Evolutionary conservation across 1,140 invertebrate species (phyloP), one percentile per base, ranked within the genome.

Genomic region (Pseudomyrmex flavicornis): DNA sequence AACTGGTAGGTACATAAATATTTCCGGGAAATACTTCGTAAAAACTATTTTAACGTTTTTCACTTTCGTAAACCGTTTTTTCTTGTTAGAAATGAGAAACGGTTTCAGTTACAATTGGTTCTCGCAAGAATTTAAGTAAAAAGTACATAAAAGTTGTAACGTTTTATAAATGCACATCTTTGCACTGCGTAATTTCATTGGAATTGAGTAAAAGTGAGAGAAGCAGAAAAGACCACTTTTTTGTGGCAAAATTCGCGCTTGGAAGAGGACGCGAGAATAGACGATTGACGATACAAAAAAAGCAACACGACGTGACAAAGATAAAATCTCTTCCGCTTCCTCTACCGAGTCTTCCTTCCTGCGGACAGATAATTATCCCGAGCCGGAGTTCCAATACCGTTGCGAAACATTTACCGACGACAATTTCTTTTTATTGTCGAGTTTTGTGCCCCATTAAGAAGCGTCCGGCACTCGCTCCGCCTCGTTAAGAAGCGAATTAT

Each of bases 1-100:
- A 96, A 88, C 94, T 98, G 95, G 97, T 98, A 95, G 52, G 68
- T 80, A 61, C 3, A 48, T 13, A 58, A 2, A 79, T 9, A 26
- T 17, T 20, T 70, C 5, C 50, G 35, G 5, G 7, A 35, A 35
- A 17, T 5, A 59, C 2, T 35, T 1, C 2, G 8, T 50, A 20
- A 70, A 70, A 59, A 50, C 12, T 50, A 12, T 8, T 46, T 17
- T 17, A 59, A 50, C n/a, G 26, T 8, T 8, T 46, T 17, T 17
- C 17, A 56, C n/a, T 66, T 56, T 15, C 13, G 3, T 68, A 12
- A 66, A 66, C 44, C n/a, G 3, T 22, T 1, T 22, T 10, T 13
- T 3, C 15, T 20, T 68, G 12, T 35, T 35, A 35, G 35, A 35
- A 35, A 35, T 35, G 35, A 35, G 35, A 35, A 35, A 35, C 0